Percentiles rank a stretch among this genome's conserved stretches.
Conservation (phyloP, 1,140 invertebrate species). For the Eriocheir sinensis region DNA sequence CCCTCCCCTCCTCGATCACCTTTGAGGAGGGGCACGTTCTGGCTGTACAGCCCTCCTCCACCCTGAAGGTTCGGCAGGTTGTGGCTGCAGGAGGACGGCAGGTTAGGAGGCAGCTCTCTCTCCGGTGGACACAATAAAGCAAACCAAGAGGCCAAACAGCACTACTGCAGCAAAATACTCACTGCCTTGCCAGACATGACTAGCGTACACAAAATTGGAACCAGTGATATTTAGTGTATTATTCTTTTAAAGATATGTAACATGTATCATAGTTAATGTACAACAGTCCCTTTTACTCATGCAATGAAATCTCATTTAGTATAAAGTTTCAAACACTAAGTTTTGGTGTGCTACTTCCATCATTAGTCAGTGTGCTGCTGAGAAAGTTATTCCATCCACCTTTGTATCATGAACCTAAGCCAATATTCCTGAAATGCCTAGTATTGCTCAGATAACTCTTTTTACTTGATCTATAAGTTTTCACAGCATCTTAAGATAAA, state of each 20-base stretch:
- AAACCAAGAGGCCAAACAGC: conserved; percentile 61
- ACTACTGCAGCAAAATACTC: background rate
- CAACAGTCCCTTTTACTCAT: background rate
- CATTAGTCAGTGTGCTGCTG: too few species aligned
- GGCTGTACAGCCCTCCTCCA: conserved; percentile 59
- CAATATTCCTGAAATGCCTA: too few species aligned
- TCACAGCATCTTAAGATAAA: too few species aligned
- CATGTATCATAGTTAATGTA: too few species aligned
- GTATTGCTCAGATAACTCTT: too few species aligned
- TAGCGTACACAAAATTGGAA: conserved; percentile 30
- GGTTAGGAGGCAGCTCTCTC: conserved; percentile 68
- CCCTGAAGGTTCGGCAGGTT: conserved; percentile 67
- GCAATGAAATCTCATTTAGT: background rate
- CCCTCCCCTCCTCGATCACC: conserved; percentile 67
- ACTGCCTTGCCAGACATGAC: conserved; percentile 41
- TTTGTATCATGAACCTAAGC: too few species aligned
- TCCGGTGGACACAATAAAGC: conserved; percentile 44
- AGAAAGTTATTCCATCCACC: too few species aligned
- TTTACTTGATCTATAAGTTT: too few species aligned
- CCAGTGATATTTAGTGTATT: conserved; percentile 42
- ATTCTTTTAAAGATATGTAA: background rate
- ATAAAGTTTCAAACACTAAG: too few species aligned
- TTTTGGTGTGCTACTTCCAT: too few species aligned
- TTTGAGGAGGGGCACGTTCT: conserved; percentile 69
- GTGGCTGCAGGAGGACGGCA: conserved; percentile 74